Base-by-base conservation (phyloP, 2,888 invertebrate species). In the Clitarchus hookeri region DNA sequence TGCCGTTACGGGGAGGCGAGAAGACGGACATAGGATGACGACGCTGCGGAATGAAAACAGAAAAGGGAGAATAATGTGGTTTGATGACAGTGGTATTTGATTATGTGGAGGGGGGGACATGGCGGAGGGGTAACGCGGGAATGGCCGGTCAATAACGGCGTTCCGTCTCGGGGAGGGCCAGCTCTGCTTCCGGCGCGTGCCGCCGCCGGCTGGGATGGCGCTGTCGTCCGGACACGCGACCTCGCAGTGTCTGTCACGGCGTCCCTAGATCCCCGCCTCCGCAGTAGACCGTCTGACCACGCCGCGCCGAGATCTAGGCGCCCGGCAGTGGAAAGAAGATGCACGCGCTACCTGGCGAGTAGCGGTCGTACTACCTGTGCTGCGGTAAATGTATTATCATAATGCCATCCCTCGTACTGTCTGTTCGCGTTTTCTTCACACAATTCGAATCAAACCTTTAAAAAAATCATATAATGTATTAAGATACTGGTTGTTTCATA, bases 231-330 rank as follows among this genome's bases (percentile, higher is more conserved):
- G 83, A 19, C 11, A 25, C 27, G 25, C 83, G 82, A 44, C 84
- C 44, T 48, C 53, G 82, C 78, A 53, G 13, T 79, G 82, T 82
- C 84, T 84, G 82, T 80, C 86, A 79, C 83, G 84, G 54, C 86
- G 82, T 84, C 26, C 54, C 53, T 78, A 77, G 44, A 78, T 36
- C 79, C 78, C n/a, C 48, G 25, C 16, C 6, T 12, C 1, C 25
- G 26, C 36, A 36, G 36, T 36, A 1, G 36, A 36, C 65, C 44
- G 4, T 0, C 53, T 13, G 11, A 6, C 65, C 26, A 23, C 44
- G 44, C 53, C 44, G 54, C 65, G 65, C 83, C 80, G 53, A 44
- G 78, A 23, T 44, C 80, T 85, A 23, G 44, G 48, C 36, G 3
- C 44, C 27, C 36, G 13, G 48, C 83, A 9, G 2, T 19, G 36